Evolutionary conservation across 1,140 invertebrate genomes (phyloP).

Genomic region (Trissolcus basalis): DNA sequence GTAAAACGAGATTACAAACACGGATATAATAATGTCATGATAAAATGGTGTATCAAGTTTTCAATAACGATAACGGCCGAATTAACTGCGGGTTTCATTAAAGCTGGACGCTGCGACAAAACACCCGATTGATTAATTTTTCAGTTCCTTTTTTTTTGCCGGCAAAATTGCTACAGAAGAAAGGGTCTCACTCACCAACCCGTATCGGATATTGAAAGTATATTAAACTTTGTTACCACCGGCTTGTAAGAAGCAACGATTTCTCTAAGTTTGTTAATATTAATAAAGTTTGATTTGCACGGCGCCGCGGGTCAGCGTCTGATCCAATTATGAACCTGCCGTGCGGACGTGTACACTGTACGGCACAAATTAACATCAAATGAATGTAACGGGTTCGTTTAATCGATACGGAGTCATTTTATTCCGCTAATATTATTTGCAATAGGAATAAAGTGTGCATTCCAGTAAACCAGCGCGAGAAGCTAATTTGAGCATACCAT

Average conservation of each 20-base stretch:
- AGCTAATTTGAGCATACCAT: constrained; percentile 15
- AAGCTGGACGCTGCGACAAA: too few relatives aligned
- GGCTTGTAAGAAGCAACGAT: constrained; percentile 6
- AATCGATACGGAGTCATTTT: constrained; percentile 52
- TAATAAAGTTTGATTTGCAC: constrained; percentile 44
- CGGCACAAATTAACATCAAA: constrained; percentile 44
- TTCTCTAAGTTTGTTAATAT: constrained; percentile 28
- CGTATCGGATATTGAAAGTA: not conserved
- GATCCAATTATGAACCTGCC: constrained; percentile 36
- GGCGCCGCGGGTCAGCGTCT: constrained; percentile 30
- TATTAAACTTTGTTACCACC: not conserved
- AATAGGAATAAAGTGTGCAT: constrained; percentile 3
- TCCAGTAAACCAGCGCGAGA: too few relatives aligned
- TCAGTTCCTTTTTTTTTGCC: not conserved
- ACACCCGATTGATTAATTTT: constrained; percentile 1
- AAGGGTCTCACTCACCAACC: too few relatives aligned
- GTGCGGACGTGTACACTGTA: constrained; percentile 17
- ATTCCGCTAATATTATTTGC: constrained; percentile 48
- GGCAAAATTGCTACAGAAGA: not conserved
- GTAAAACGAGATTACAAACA: constrained; percentile 17
- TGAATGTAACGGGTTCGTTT: constrained; percentile 47
- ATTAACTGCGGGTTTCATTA: constrained; percentile 4
- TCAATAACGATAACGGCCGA: constrained; percentile 19
- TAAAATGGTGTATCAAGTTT: constrained; percentile 11
- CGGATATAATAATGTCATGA: too few relatives aligned